Percentiles rank a stretch among this genome's conserved stretches.
These are phyloP conservation scores for Luffia ferchaultella DNA, from an alignment of 2,888 invertebrate species.

Conservation along the genomic window DNA sequence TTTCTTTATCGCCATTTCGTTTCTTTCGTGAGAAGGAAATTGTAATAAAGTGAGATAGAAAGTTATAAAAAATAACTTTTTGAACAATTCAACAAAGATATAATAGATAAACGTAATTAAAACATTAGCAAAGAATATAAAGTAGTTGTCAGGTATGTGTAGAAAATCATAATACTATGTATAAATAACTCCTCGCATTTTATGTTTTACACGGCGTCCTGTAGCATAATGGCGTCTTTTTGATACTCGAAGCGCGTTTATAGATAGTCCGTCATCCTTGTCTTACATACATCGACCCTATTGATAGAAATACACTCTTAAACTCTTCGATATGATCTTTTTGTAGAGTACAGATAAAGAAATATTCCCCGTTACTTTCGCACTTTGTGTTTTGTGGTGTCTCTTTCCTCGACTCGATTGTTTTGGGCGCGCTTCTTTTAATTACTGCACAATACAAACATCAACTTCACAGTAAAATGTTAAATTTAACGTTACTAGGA, in stretches of 20 bases:
- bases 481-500: neutral
- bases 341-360: conserved; percentile 58
- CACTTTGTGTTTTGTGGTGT: conserved; percentile 54
- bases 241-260: conserved; percentile 38
- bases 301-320: conserved; percentile 55
- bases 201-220: conserved; percentile 20
- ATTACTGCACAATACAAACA: no score
- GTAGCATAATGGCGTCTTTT: conserved; percentile 52
- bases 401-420: conserved; percentile 29
- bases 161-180: neutral
- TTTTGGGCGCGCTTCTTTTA: conserved; percentile 41
- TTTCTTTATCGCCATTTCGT: conserved; percentile 67
- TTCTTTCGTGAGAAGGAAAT: conserved; percentile 61
- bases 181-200: neutral
- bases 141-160: neutral
- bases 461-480: no score
- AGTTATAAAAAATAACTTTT: conserved; percentile 16
- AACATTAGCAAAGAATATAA: neutral
- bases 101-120: neutral
- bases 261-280: conserved; percentile 64
- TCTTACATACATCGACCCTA: conserved; percentile 59
- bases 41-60: conserved; percentile 60
- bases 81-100: no score
- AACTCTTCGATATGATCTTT: conserved; percentile 50
- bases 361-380: conserved; percentile 60